These are phyloP conservation scores for Hoplodrina ambigua DNA, from an alignment of 2,888 invertebrate genomes.

Conservation along the genomic window DNA sequence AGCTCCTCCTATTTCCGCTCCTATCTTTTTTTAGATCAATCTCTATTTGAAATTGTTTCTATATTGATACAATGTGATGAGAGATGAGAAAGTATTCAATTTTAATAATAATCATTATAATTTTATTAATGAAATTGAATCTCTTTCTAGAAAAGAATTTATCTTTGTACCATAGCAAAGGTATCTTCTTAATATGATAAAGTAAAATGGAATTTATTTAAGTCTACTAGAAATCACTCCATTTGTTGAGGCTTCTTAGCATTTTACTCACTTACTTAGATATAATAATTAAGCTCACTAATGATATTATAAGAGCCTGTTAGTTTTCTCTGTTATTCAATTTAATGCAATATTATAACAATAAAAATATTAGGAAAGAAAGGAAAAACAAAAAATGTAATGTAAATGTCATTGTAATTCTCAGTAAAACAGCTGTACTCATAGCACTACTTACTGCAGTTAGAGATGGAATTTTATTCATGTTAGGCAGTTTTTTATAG, in stretches of 20 bases:
- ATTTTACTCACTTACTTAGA: background rate
- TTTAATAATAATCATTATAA: no score
- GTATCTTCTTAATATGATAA: background rate
- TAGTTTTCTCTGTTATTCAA: no score
- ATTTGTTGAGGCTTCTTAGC: background rate
- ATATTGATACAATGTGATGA: background rate
- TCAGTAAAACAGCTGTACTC: no score
- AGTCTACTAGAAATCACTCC: background rate
- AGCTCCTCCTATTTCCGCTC: constrained; percentile 70
- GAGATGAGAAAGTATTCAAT: no score
- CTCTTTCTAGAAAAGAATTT: background rate
- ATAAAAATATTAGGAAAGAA: no score
- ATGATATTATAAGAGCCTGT: background rate
- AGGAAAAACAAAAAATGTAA: no score
- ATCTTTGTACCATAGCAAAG: background rate
- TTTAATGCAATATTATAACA: no score
- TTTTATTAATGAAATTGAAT: background rate
- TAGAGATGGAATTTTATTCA: no score
- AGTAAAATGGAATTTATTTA: constrained; percentile 2
- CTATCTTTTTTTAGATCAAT: constrained; percentile 55
- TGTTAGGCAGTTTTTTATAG: no score
- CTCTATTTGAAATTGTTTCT: constrained; percentile 31
- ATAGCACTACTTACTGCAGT: no score
- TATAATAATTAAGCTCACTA: background rate
- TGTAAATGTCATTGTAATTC: no score